phyloP scores from a whole-genome alignment of 2,888 invertebrate genomes.

The Metalampra italica region DNA sequence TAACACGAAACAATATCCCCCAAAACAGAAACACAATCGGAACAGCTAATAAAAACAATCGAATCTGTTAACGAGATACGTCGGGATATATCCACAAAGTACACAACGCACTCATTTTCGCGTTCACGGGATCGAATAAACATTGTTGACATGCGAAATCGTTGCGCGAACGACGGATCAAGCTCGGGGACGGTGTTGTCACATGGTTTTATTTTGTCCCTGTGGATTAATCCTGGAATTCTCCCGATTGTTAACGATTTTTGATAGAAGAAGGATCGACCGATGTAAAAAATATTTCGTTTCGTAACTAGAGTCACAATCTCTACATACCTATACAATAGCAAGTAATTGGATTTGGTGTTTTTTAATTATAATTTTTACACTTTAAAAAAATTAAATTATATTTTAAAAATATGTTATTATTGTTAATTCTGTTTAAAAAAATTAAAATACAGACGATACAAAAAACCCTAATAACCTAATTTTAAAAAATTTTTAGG shows the following conservation, averaged over 20 bases:
- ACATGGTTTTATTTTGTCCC: slow-evolving; percentile 3
- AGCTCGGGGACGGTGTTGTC: slow-evolving; percentile 9
- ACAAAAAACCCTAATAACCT: no score
- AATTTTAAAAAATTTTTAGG: no score
- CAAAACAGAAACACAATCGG: slow-evolving; percentile 8
- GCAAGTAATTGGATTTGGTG: no score
- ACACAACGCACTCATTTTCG: slow-evolving; percentile 23
- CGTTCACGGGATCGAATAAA: slow-evolving; percentile 27
- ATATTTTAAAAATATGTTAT: no score
- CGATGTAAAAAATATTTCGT: no score
- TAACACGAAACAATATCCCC: slow-evolving; percentile 4
- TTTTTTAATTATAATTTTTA: no score
- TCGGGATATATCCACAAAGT: slow-evolving; percentile 30
- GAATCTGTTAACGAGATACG: slow-evolving; percentile 40
- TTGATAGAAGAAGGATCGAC: slow-evolving; percentile 1
- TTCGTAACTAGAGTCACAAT: no score
- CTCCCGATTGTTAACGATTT: slow-evolving; percentile 12
- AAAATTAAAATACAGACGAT: no score
- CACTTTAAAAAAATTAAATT: no score
- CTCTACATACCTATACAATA: no score
- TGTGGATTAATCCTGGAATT: no score
- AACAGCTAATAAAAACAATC: slow-evolving; percentile 40
- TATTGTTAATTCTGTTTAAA: no score
- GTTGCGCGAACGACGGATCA: slow-evolving; percentile 23
- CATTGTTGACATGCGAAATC: slow-evolving; percentile 34